Evolutionary conservation across 2,888 invertebrate genomes (phyloP).

Genomic region (Deladenus siricidicola): DNA sequence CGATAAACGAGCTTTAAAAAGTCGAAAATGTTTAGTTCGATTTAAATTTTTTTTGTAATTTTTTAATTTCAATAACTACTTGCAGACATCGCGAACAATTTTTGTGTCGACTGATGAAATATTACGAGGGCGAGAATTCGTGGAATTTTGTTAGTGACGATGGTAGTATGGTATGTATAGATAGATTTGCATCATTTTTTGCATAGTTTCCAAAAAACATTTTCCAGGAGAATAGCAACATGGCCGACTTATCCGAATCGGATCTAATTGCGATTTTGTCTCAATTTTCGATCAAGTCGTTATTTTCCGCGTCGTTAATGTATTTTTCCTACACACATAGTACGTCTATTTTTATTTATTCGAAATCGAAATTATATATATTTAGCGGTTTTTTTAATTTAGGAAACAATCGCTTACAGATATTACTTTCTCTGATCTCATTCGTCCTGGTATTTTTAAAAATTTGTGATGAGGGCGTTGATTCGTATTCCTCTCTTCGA

Average conservation of each 20-base stretch:
- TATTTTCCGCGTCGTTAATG: constrained; percentile 38
- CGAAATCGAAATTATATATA: too few relatives aligned
- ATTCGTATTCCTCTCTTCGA: constrained; percentile 38
- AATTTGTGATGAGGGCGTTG: constrained; percentile 45
- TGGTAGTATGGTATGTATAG: constrained; percentile 26
- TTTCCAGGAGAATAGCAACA: constrained; percentile 19
- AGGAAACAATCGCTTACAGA: constrained; percentile 36
- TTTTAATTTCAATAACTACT: too few relatives aligned
- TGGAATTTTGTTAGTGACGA: constrained; percentile 36
- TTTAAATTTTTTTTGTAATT: too few relatives aligned
- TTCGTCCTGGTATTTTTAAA: constrained; percentile 33
- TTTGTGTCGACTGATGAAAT: constrained; percentile 15
- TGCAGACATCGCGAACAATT: constrained; percentile 29
- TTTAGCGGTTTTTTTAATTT: constrained; percentile 13
- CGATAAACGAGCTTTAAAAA: too few relatives aligned
- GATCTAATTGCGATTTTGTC: constrained; percentile 44
- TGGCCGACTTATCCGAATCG: constrained; percentile 33
- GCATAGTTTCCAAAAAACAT: constrained; percentile 4
- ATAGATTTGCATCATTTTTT: neutral
- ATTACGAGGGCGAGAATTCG: constrained; percentile 22
- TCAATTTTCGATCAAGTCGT: constrained; percentile 43
- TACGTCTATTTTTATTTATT: constrained; percentile 11
- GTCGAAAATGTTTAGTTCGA: too few relatives aligned
- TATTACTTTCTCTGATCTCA: constrained; percentile 43
- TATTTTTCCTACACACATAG: constrained; percentile 37